These are phyloP conservation scores for Xerus rutilus DNA, from an alignment of 2,797 vertebrate genomes.

Conservation along the genomic window DNA sequence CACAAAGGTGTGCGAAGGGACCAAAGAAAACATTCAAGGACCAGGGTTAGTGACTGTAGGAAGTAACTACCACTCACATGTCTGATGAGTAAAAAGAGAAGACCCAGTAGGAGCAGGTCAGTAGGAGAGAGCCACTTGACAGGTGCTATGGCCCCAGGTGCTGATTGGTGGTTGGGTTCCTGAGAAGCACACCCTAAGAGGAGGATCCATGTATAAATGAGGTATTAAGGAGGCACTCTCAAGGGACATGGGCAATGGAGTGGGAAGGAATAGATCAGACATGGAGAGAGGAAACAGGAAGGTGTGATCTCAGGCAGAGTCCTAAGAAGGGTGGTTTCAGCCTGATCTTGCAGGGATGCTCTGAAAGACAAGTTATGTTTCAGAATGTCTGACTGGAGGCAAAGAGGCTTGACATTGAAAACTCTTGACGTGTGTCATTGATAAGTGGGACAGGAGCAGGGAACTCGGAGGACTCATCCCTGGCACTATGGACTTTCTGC, in stretches of 20 bases:
- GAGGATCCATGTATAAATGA: not conserved
- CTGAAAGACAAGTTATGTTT: not conserved
- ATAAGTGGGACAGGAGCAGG: not conserved
- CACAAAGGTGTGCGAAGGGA: not conserved
- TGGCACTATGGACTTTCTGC: not conserved
- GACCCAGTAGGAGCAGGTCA: too few relatives aligned
- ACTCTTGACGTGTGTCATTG: not conserved
- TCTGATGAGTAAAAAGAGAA: not conserved
- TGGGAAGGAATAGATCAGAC: not conserved
- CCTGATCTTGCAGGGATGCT: not conserved
- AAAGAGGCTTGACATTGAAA: not conserved
- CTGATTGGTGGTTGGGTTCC: not conserved
- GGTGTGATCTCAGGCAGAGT: not conserved
- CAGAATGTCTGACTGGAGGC: not conserved
- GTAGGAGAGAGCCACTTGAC: not conserved
- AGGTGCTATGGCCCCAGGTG: not conserved
- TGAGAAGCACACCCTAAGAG: not conserved
- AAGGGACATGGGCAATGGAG: not conserved
- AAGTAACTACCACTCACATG: not conserved
- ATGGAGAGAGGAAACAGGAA: not conserved
- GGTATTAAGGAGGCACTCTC: not conserved
- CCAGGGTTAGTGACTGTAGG: not conserved
- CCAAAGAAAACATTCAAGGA: not conserved
- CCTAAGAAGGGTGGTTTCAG: not conserved
- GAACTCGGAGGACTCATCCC: not conserved